Evolutionary conservation across 2,113 vertebrate genomes (phyloP).

Genomic region (Clarias macrocephalus): DNA sequence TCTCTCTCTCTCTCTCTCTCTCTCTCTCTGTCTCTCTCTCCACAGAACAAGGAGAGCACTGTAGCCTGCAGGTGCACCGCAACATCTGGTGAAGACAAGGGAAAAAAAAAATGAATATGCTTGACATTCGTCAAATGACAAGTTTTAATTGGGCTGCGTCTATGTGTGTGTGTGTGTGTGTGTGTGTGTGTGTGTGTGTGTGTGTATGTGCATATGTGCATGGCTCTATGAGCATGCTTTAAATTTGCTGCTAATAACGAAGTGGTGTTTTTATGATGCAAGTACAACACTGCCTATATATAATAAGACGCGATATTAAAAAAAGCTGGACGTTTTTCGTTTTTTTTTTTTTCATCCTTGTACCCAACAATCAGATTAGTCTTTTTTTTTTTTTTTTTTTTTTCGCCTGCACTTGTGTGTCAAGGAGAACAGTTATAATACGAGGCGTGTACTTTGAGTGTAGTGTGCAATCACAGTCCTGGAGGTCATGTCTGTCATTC

Average conservation of each 20-base stretch:
- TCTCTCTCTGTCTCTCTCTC: not conserved
- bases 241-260: constrained; percentile 18
- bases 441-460: not conserved
- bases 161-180: constrained; percentile 42
- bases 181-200: constrained; percentile 11
- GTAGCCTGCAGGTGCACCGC: constrained; percentile 81
- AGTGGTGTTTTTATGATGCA: not conserved
- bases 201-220: constrained; percentile 18
- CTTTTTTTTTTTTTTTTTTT: too few species aligned
- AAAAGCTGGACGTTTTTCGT: not conserved
- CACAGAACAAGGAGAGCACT: constrained; percentile 12
- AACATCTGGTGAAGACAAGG: constrained; percentile 86
- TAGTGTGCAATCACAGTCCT: constrained; percentile 13
- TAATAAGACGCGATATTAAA: not conserved
- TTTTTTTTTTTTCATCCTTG: not conserved
- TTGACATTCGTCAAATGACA: constrained; percentile 87
- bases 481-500: constrained; percentile 15
- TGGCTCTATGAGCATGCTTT: constrained; percentile 24
- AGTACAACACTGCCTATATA: not conserved
- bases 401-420: not conserved
- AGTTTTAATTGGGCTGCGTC: constrained; percentile 83
- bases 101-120: constrained; percentile 80
- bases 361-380: not conserved
- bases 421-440: not conserved
- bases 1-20: constrained; percentile 5